Base-by-base conservation (phyloP, 1,140 invertebrate species). In the Ceratina australensis region DNA sequence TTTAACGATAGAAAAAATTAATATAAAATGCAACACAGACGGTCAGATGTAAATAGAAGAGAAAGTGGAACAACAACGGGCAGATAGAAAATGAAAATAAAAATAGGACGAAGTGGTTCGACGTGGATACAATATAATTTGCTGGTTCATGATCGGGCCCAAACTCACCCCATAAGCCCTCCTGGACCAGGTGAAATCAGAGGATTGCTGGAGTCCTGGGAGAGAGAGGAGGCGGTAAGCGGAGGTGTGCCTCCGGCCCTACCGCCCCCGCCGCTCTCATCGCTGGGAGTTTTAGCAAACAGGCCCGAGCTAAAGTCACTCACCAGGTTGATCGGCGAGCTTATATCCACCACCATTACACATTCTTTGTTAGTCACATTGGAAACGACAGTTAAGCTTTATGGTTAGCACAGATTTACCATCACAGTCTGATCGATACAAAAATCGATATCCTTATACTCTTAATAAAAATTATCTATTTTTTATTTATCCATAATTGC, bases 241-340 rank as follows among this genome's bases (percentile, higher is more conserved):
- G 90, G 91, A 88, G 90, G 90, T 65, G 91, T 91, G 72, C 91
- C 91, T 86, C 92, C 91, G 47, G 88, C 87, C 88, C 90, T 87
- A 91, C 93, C 93, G 87, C 90, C 90, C 89, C 94, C 94, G 88
- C 94, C 93, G 92, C 94, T 95, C 92, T 97, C 96, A 93, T 97
- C 96, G 88, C 96, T 96, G 86, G 96, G 96, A 83, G 96, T 97
- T 94, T 97, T 97, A 94, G 94, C 96, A 94, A 96, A 96, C 89
- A 96, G 94, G 92, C 96, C 96, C 87, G 96, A 96, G 91, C 96
- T 96, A 93, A 97, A 95, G 94, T 97, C 96, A 91, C 94, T 94
- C 91, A 97, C 96, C 94, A 97, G 94, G 94, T 97, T 96, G 93
- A 97, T 97, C 88, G 96, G 96, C 86, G 96, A 97, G 93, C 96